phyloP scores from a whole-genome alignment of 2,113 vertebrate genomes.

The Eulemur macaco region DNA sequence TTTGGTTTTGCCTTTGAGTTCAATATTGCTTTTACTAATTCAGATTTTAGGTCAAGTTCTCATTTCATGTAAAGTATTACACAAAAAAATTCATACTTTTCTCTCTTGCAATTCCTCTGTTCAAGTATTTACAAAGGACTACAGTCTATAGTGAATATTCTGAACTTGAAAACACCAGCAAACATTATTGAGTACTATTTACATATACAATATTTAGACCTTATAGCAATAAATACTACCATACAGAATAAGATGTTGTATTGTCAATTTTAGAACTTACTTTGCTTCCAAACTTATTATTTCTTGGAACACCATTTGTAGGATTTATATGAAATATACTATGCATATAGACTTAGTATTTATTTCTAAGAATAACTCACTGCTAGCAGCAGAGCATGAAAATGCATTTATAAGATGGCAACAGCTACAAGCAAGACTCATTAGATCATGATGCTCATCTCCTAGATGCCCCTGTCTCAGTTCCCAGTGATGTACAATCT shows the following conservation, averaged over 20 bases:
- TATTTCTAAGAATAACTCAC: neutral
- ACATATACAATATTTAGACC: neutral
- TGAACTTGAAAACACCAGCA: neutral
- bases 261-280: neutral
- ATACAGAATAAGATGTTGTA: neutral
- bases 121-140: neutral
- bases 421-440: neutral
- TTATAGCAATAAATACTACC: neutral
- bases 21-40: conserved; percentile 11
- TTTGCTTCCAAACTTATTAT: neutral
- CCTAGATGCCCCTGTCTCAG: neutral
- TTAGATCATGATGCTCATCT: neutral
- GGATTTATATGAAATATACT: neutral
- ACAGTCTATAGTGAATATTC: neutral
- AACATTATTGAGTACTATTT: neutral
- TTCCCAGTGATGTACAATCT: neutral
- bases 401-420: neutral
- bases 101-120: neutral
- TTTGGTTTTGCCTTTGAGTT: conserved; percentile 15
- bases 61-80: neutral
- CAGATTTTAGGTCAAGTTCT: conserved; percentile 18
- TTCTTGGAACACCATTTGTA: neutral
- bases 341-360: neutral
- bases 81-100: neutral
- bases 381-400: neutral